These are phyloP conservation scores for Cydia pomonella DNA, from an alignment of 1,140 invertebrate genomes.

Conservation along the genomic window DNA sequence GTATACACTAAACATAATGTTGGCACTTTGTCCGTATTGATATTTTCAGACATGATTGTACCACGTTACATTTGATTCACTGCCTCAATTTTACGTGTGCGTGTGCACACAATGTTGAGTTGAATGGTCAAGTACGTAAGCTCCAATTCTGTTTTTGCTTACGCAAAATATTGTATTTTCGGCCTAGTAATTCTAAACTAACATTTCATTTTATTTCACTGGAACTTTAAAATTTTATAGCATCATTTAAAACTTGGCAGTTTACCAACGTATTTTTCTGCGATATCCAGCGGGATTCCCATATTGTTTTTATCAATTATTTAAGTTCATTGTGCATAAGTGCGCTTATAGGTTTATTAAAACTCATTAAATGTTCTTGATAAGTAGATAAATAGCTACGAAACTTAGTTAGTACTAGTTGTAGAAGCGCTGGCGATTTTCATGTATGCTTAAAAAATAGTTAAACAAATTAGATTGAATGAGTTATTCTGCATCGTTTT, in stretches of 20 bases:
- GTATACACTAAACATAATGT: no score
- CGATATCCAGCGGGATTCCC: conserved; percentile 59
- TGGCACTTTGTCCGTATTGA: no score
- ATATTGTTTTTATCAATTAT: conserved; percentile 35
- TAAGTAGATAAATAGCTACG: no score
- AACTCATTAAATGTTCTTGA: no score
- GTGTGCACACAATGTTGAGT: conserved; percentile 34
- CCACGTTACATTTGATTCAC: not conserved
- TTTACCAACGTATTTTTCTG: conserved; percentile 63
- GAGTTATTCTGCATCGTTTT: no score
- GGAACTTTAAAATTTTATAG: conserved; percentile 74
- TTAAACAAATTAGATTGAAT: no score
- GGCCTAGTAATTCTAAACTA: conserved; percentile 50
- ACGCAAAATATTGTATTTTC: conserved; percentile 57
- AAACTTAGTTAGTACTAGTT: no score
- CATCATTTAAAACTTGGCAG: conserved; percentile 69
- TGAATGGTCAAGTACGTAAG: conserved; percentile 40
- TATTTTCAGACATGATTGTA: no score
- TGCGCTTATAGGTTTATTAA: not conserved
- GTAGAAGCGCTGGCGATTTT: no score
- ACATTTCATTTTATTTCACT: conserved; percentile 58
- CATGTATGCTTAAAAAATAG: no score
- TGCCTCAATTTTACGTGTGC: not conserved
- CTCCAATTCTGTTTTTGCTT: conserved; percentile 51
- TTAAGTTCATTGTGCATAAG: not conserved